phyloP scores from a whole-genome alignment of 2,888 invertebrate genomes.

The Aporophyla lueneburgensis region DNA sequence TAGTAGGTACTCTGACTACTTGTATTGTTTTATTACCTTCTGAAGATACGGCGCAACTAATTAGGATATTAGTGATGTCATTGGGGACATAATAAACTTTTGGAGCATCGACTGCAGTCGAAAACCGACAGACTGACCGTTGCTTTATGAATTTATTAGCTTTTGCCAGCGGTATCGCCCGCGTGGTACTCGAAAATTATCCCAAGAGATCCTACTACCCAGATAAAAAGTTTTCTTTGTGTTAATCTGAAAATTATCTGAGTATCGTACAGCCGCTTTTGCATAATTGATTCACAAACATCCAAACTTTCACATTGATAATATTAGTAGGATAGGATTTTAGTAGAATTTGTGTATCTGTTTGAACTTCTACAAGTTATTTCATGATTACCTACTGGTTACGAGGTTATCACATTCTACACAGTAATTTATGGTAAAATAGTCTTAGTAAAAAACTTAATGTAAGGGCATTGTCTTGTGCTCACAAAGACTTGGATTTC shows the following conservation, averaged over 20 bases:
- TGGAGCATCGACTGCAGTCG: conserved; percentile 18
- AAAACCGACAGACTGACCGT: too few relatives aligned
- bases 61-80: conserved; percentile 65
- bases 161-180: too few relatives aligned
- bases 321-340: too few relatives aligned
- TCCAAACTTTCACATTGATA: too few relatives aligned
- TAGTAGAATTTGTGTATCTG: background rate
- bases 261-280: too few relatives aligned
- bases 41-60: conserved; percentile 56
- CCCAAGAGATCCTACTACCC: too few relatives aligned
- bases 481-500: conserved; percentile 63
- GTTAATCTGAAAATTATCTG: too few relatives aligned
- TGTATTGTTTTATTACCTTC: conserved; percentile 59
- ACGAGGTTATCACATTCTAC: conserved; percentile 19
- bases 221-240: too few relatives aligned
- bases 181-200: too few relatives aligned
- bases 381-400: background rate
- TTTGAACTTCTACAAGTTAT: background rate
- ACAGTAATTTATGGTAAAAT: conserved; percentile 56
- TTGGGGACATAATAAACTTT: conserved; percentile 54
- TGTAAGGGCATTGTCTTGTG: conserved; percentile 57
- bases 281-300: too few relatives aligned
- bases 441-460: conserved; percentile 46
- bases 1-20: conserved; percentile 55
- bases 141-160: conserved; percentile 8